Evolutionary conservation across 1,140 invertebrate species (phyloP).

Genomic region (Mylabris phalerata): DNA sequence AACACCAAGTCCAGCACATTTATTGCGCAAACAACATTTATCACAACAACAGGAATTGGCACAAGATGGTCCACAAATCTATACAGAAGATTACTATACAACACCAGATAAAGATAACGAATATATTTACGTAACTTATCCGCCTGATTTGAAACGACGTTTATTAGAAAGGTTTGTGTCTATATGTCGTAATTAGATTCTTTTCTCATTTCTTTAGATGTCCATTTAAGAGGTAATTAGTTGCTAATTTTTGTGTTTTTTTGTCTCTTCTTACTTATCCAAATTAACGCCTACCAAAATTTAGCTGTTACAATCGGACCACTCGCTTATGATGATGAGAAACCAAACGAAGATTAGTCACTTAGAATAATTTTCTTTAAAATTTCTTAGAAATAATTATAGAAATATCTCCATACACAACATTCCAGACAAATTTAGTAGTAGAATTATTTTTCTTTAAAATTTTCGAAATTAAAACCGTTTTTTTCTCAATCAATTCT

Average conservation of each 20-base stretch:
- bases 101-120: slow-evolving; percentile 60
- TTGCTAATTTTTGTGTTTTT: slow-evolving; percentile 3
- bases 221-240: slow-evolving; percentile 3
- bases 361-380: slow-evolving; percentile 2
- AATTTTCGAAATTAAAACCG: no score
- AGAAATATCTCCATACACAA: slow-evolving; percentile 9
- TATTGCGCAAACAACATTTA: slow-evolving; percentile 30
- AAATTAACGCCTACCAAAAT: slow-evolving; percentile 38
- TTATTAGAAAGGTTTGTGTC: slow-evolving; percentile 66
- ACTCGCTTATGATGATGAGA: slow-evolving; percentile 52
- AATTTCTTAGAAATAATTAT: background rate
- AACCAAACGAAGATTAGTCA: background rate
- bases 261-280: slow-evolving; percentile 4
- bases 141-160: slow-evolving; percentile 71
- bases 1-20: slow-evolving; percentile 52
- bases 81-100: slow-evolving; percentile 43
- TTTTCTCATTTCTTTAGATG: slow-evolving; percentile 11
- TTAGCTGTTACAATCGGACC: slow-evolving; percentile 67
- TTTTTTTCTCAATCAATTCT: no score
- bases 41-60: slow-evolving; percentile 38
- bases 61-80: slow-evolving; percentile 38
- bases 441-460: no score
- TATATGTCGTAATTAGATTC: background rate
- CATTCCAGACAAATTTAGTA: slow-evolving; percentile 1
- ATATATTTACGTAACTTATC: slow-evolving; percentile 81